Evolutionary conservation across 2,113 vertebrate species (phyloP).

Genomic region (Ptychochromis oligacanthus): DNA sequence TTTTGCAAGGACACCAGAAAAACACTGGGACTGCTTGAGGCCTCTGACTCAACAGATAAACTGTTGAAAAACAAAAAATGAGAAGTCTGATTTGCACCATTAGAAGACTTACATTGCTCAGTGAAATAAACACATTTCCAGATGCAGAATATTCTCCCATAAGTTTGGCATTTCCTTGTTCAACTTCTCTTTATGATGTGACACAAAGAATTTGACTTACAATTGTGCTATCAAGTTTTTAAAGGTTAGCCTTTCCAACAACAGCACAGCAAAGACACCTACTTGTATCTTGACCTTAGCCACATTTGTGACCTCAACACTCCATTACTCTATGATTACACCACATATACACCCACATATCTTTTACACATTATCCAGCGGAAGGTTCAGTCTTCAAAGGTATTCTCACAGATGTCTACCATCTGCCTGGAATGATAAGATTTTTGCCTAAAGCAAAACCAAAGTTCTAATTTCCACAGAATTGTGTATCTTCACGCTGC

Average conservation of each 20-base stretch:
- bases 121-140: background rate
- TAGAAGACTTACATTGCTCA: background rate
- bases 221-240: background rate
- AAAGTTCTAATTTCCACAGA: background rate
- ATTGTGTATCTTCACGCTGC: background rate
- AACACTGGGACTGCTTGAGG: background rate
- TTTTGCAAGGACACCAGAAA: background rate
- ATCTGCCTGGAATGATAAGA: slow-evolving; percentile 36
- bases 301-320: background rate
- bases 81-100: background rate
- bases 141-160: background rate
- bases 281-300: fast-evolving
- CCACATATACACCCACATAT: background rate
- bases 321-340: background rate
- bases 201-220: no score
- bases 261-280: background rate
- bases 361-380: background rate
- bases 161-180: no score
- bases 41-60: background rate
- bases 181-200: no score
- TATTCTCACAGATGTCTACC: slow-evolving; percentile 27
- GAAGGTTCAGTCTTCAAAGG: slow-evolving; percentile 24
- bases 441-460: slow-evolving; percentile 5
- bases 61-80: background rate
- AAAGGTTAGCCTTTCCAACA: background rate